Evolutionary conservation across 2,888 invertebrate genomes (phyloP).

Genomic region (Epinotia brunnichana): DNA sequence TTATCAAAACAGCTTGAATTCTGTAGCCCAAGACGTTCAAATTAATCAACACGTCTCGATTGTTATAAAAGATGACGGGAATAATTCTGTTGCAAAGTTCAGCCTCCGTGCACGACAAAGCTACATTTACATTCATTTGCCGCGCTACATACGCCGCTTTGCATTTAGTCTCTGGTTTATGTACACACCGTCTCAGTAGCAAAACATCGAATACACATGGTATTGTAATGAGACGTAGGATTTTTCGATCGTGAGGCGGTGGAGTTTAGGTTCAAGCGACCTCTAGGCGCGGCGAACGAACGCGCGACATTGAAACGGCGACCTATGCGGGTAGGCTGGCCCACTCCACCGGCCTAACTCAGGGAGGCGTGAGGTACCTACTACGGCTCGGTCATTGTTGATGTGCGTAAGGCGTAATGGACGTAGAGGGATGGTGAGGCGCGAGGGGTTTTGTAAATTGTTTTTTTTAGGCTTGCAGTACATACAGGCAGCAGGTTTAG

Average conservation of each 20-base stretch:
- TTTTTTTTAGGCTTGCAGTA: background rate
- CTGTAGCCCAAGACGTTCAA: conserved; percentile 12
- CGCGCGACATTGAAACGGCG: conserved; percentile 77
- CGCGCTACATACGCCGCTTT: background rate
- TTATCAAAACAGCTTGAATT: conserved; percentile 15
- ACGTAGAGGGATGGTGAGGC: conserved; percentile 29
- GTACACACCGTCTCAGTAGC: background rate
- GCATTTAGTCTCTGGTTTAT: background rate
- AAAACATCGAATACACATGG: background rate
- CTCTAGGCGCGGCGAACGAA: conserved; percentile 76
- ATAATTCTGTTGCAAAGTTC: conserved; percentile 34
- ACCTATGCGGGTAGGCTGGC: conserved; percentile 63
- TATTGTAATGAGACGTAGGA: background rate
- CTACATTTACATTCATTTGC: background rate
- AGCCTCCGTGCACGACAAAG: background rate
- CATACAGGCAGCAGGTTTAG: too few relatives aligned
- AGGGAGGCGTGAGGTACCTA: conserved; percentile 44
- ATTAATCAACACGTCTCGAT: conserved; percentile 39
- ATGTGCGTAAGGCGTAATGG: conserved; percentile 34
- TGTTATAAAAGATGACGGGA: conserved; percentile 30
- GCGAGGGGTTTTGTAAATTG: conserved; percentile 5
- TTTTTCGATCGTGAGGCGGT: background rate
- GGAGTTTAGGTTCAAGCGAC: conserved; percentile 61
- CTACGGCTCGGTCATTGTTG: conserved; percentile 29
- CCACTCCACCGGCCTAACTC: conserved; percentile 54